Base-by-base conservation (phyloP, 2,888 invertebrate genomes). In the Malacosoma neustria region DNA sequence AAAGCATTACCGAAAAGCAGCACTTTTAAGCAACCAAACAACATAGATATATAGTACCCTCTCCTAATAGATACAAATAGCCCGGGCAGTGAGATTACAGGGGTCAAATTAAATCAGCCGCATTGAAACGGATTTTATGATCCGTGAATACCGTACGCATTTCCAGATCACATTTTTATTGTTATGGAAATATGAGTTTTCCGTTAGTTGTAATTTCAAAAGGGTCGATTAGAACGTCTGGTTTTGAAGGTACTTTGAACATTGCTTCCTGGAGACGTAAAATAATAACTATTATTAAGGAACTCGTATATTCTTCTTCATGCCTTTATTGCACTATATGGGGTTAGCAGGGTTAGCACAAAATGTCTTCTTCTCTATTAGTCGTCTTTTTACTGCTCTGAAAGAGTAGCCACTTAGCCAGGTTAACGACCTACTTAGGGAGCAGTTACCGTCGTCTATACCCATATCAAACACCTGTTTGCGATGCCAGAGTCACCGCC, bases 151-250 rank as follows among this genome's bases (percentile, higher is more conserved):
- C 80, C 81, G 75, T 77, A 74, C 72, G 81, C 82, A 81, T 84
- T 82, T 77, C 80, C 82, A 80, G 77, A 84, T 81, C 81, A 80
- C 73, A 77, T 84, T 85, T 84, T 85, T 84, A 85, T 85, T 85
- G 85, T 85, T 80, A 85, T 85, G 82, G 81, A 82, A 85, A 85
- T 82, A 72, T 68, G 81, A 76, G 79, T 80, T 84, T 82, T 68
- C 82, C 74, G 81, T 82, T 84, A 85, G 81, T 82, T 80, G 77
- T 80, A 74, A 80, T 82, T 81, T 82, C 81, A 74, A 84, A 85
- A 81, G 82, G 84, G 85, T 73, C 82, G 82, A 82, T 84, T 84
- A 82, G 81, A 67, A 77, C 72, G 80, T 81, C 84, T 84, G 84
- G 80, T 81, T 82, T 75, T 69, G 84, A 84, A 81, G 84, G 82